phyloP scores from a whole-genome alignment of 30 jellyfish, hydroid and myxozoan species.

The Turritopsis rubra region DNA sequence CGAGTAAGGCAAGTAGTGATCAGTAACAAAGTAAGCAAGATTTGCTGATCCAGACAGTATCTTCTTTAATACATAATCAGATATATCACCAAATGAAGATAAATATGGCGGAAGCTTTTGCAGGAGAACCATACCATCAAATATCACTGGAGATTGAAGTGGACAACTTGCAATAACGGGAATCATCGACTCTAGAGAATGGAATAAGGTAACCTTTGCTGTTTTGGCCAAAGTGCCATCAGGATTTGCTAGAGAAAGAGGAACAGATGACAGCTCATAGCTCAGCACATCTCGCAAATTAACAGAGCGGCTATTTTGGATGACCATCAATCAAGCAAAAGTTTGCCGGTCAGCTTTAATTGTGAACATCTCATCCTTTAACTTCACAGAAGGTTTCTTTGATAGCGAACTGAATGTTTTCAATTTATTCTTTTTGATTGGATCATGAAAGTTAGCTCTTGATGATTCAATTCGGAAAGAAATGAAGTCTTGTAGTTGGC shows the following conservation, averaged over 20 bases:
- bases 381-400: not conserved
- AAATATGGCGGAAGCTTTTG: not conserved
- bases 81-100: not conserved
- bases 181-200: not conserved
- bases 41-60: not conserved
- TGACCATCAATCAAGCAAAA: not conserved
- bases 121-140: not conserved
- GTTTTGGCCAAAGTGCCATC: conserved; percentile 4
- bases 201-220: conserved; percentile 1
- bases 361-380: not conserved
- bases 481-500: not conserved
- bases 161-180: not conserved
- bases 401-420: not conserved
- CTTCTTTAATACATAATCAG: not conserved
- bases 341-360: conserved; percentile 13
- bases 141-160: too few species aligned
- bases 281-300: not conserved
- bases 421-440: not conserved
- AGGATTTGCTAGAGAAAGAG: conserved; percentile 2
- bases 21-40: not conserved
- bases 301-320: not conserved
- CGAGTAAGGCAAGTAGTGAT: not conserved
- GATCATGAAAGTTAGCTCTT: not conserved
- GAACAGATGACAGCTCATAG: not conserved
- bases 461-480: not conserved